Percentiles rank a stretch among this genome's conserved stretches.
phyloP scores from a whole-genome alignment of 2,888 invertebrate species.

The Temnothorax ravouxi region DNA sequence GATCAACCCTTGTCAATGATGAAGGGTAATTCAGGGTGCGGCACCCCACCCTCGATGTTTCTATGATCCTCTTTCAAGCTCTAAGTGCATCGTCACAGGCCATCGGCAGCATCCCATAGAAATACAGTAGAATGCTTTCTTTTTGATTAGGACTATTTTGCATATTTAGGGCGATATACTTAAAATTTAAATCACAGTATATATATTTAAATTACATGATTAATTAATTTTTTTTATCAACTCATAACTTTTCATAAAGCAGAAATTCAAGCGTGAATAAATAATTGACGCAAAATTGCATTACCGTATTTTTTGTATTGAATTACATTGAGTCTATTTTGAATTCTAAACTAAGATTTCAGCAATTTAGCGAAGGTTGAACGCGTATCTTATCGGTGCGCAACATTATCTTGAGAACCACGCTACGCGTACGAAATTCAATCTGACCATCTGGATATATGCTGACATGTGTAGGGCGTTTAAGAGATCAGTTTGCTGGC shows the following conservation, averaged over 20 bases:
- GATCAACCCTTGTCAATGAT: constrained; percentile 54
- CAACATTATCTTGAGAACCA: constrained; percentile 18
- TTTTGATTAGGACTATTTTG: not conserved
- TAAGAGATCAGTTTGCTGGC: constrained; percentile 65
- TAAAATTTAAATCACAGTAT: not conserved
- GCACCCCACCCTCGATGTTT: constrained; percentile 27
- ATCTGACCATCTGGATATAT: constrained; percentile 59
- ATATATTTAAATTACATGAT: not conserved
- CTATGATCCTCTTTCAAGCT: constrained; percentile 17
- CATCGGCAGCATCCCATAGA: constrained; percentile 23
- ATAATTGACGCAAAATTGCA: not conserved
- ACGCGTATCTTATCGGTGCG: not conserved
- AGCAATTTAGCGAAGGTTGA: not conserved
- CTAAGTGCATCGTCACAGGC: constrained; percentile 1
- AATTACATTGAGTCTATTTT: not conserved
- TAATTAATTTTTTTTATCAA: not conserved
- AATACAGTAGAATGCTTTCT: not conserved
- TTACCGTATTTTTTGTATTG: not conserved
- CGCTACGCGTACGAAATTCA: constrained; percentile 54
- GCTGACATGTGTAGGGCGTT: constrained; percentile 48
- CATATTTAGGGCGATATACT: not conserved
- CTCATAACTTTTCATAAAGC: not conserved
- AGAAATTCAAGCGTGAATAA: not conserved
- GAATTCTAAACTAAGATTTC: not conserved
- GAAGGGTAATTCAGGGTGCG: constrained; percentile 32